Conservation (phyloP, 2,113 vertebrate species). For the Neoarius graeffei region DNA sequence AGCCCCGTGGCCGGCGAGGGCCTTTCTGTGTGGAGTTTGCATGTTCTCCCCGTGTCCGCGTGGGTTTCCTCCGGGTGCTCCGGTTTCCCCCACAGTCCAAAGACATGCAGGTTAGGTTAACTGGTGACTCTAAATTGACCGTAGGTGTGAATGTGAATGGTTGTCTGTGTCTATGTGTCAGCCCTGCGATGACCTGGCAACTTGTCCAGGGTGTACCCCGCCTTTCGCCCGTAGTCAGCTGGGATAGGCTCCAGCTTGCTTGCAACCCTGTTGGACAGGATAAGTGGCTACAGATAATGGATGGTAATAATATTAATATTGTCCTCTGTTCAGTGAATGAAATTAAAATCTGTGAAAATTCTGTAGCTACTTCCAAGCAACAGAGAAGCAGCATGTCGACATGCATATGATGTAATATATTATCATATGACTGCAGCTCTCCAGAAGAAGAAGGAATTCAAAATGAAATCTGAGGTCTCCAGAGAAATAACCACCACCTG, state of each 20-base stretch:
- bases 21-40: too few relatives aligned
- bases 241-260: background rate
- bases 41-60: too few relatives aligned
- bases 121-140: too few relatives aligned
- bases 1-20: too few relatives aligned
- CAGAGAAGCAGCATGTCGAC: constrained; percentile 5
- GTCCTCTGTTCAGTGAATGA: background rate
- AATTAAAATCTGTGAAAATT: background rate
- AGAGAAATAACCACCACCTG: constrained; percentile 43
- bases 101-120: too few relatives aligned
- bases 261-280: background rate
- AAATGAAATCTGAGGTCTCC: constrained; percentile 23
- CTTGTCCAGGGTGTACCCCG: too few relatives aligned
- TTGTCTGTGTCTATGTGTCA: too few relatives aligned
- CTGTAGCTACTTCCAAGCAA: background rate
- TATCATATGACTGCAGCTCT: background rate
- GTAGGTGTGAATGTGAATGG: too few relatives aligned
- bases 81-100: too few relatives aligned
- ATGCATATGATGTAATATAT: background rate
- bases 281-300: background rate
- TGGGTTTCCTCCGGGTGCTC: too few relatives aligned
- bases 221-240: too few relatives aligned
- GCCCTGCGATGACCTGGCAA: too few relatives aligned
- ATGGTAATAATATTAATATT: background rate
- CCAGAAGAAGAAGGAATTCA: constrained; percentile 11